Conservation (phyloP, 2,797 vertebrate species). For the Notamacropus eugenii region DNA sequence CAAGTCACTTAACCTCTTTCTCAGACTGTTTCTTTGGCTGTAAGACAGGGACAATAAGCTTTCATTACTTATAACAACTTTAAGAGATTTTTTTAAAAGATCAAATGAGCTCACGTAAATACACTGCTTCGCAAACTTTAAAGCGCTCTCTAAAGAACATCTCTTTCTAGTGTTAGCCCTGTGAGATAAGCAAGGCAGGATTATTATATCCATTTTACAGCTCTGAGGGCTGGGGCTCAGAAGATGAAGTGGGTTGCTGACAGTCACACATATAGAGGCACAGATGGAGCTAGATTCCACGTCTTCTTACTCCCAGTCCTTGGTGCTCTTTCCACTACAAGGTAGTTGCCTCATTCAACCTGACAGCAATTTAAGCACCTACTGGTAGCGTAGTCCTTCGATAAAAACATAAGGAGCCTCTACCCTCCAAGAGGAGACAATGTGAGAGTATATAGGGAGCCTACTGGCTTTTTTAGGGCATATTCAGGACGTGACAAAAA, state of each 20-base stretch:
- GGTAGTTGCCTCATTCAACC: not conserved
- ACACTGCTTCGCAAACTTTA: no score
- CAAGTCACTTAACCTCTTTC: no score
- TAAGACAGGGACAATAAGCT: no score
- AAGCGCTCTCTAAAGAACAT: not conserved
- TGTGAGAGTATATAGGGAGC: not conserved
- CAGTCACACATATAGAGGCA: not conserved
- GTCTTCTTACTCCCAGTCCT: not conserved
- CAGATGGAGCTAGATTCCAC: not conserved
- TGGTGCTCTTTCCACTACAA: not conserved
- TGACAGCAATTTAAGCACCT: not conserved
- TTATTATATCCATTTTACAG: not conserved
- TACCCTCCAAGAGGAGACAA: not conserved
- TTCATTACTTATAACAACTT: no score
- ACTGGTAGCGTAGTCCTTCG: not conserved
- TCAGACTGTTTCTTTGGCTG: no score
- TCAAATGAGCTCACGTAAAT: no score
- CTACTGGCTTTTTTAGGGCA: no score
- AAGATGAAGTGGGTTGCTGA: not conserved
- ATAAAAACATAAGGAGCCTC: not conserved
- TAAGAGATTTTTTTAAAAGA: no score
- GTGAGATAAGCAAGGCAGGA: not conserved
- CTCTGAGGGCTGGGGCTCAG: not conserved
- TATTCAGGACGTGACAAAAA: no score
- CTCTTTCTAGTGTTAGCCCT: not conserved